Evolutionary conservation across 2,888 invertebrate genomes (phyloP).

Genomic region (Eristalis arbustorum): DNA sequence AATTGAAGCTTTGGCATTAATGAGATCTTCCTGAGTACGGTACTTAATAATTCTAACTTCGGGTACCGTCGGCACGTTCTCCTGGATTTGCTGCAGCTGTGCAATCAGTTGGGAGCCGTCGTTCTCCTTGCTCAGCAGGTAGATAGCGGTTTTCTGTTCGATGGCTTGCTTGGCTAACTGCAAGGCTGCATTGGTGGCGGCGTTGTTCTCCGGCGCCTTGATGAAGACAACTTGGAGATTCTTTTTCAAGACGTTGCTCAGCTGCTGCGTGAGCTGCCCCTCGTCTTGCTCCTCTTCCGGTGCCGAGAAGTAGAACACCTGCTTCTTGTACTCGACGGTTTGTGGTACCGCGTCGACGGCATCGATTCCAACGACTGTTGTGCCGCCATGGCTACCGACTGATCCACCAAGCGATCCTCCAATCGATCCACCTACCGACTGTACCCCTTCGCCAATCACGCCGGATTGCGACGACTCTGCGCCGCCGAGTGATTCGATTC

Average conservation of each 20-base stretch:
- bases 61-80: conserved; percentile 68
- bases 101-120: conserved; percentile 75
- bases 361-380: conserved; percentile 46
- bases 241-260: conserved; percentile 72
- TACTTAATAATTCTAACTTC: conserved; percentile 73
- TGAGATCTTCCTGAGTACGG: conserved; percentile 71
- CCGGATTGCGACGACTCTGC: not conserved
- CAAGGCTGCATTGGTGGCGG: conserved; percentile 76
- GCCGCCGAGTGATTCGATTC: not conserved
- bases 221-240: conserved; percentile 77
- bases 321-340: conserved; percentile 71
- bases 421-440: no score
- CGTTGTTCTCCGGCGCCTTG: conserved; percentile 77
- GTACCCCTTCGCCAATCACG: not conserved
- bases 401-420: no score
- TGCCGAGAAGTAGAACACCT: conserved; percentile 75
- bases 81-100: conserved; percentile 71
- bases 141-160: conserved; percentile 78
- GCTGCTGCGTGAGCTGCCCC: conserved; percentile 59
- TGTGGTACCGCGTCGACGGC: conserved; percentile 36
- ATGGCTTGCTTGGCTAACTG: conserved; percentile 77
- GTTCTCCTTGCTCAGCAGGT: conserved; percentile 77
- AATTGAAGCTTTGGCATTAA: conserved; percentile 67
- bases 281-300: conserved; percentile 72
- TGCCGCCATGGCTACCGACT: not conserved